Base-by-base conservation (phyloP, 2,113 vertebrate genomes). In the Poeciliopsis occidentalis region DNA sequence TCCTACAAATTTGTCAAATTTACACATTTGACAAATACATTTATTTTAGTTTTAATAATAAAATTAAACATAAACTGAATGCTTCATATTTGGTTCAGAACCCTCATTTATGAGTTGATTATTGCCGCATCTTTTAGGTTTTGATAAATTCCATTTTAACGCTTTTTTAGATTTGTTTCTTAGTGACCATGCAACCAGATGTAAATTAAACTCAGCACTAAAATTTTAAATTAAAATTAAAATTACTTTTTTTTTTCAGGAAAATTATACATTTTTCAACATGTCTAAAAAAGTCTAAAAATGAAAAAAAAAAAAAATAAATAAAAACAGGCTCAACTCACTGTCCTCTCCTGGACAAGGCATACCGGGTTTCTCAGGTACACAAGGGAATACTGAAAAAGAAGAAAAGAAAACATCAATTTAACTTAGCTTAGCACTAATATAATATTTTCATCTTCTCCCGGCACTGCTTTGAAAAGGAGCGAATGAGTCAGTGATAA, bases 301-400 rank as follows among this genome's bases (percentile, higher is more conserved):
- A 15, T 17, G 15, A 47, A 29, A 29, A 29, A 29, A 29, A 29
- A 47, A 29, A 29, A 29, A 29, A 29, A 29, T 29, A 29, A 29
- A 29, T 2, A 47, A 30, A 22, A 24, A 79, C 30, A 15, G 12
- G 34, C 39, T 39, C 3, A 37, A 95, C 98, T 97, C 91, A 99
- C 98, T 99, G 65, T 99, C 98, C 94, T 99, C 98, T 87, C 98
- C 98, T 11, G 96, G 95, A 91, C 98, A 99, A 0, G 98, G 98
- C 98, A 99, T 98, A 73, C 98, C 98, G 79, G 98, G 96, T 80
- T 97, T 95, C 89, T 99, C 98, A 71, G 98, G 98, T 72, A 97
- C 85, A 92, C 96, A 98, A 5, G 98, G 98, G 77, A 99, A 99
- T n/a, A 99, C 97, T 99, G 91, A 65, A 60, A 67, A 74, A 11